Evolutionary conservation across 2,113 vertebrate genomes (phyloP), one percentile per base, ranked within the genome.

Genomic region (Xiphorhynchus elegans): DNA sequence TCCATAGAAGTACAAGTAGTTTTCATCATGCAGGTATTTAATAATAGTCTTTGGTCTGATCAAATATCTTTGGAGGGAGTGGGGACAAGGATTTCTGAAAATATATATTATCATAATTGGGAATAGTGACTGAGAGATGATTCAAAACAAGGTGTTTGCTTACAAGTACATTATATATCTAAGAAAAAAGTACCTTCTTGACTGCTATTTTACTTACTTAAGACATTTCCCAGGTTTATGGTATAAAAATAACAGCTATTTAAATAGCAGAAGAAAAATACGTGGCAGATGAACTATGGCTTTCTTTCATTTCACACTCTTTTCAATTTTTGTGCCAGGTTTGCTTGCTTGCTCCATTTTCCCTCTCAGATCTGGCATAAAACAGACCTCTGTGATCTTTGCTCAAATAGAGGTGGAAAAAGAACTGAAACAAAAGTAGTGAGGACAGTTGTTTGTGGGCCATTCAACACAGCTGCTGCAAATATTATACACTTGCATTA

Each of bases 401-500:
- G 19, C 21, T 69, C 19, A 94, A 9, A 12, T 87, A 13, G 50
- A 85, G 50, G 74, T 66, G 26, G 44, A 72, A 84, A 93, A 84
- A 21, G 66, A 89, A 77, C 14, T 47, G 46, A 84, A 92, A 90
- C 82, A 93, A 89, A 92, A 84, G 50, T 93, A 79, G 17, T 81
- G 35, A 95, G 58, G 60, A 70, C 29, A 58, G 79, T 85, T 95
- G 19, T 69, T 80, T 86, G 87, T 78, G 81, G 79, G 17, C n/a
- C 69, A 89, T 84, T 96, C 82, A 31, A 56, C 76, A 89, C 72
- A 96, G 66, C 40, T 92, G 87, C 67, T 89, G 64, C 24, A 87
- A 72, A 83, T 59, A 85, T 68, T 91, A 91, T 50, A 64, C 56
- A 40, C 70, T 93, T 96, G 82, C 82, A 93, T 93, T 95, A 90